Conservation (phyloP, 2,797 vertebrate genomes). For the Podargus strigoides region DNA sequence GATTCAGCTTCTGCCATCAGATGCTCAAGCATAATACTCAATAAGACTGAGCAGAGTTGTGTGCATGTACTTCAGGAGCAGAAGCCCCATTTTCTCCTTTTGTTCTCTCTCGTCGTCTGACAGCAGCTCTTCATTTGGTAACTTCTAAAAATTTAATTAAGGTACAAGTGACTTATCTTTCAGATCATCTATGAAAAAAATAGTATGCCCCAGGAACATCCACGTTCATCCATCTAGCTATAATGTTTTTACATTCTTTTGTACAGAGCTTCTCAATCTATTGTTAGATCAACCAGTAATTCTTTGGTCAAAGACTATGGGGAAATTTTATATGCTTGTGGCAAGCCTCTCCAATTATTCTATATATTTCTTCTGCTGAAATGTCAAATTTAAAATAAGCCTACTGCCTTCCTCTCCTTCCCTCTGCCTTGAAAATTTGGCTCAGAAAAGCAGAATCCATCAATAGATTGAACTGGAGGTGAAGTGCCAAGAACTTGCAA, state of each 20-base stretch:
- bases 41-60: neutral
- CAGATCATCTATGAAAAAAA: neutral
- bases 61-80: neutral
- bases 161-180: neutral
- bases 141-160: constrained; percentile 35
- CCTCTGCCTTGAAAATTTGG: constrained; percentile 1
- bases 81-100: neutral
- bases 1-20: neutral
- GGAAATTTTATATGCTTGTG: neutral
- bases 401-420: neutral
- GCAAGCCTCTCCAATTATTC: constrained; percentile 11
- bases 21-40: neutral
- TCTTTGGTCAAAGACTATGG: neutral
- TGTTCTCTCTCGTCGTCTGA: neutral
- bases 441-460: neutral
- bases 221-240: neutral
- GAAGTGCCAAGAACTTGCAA: constrained; percentile 21
- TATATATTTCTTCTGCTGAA: neutral
- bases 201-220: neutral
- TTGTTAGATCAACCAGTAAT: neutral
- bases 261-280: neutral
- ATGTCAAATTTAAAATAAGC: constrained; percentile 30
- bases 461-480: constrained; percentile 2
- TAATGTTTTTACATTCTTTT: neutral
- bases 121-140: neutral